Percentiles rank a stretch among this genome's conserved stretches.
These are phyloP conservation scores for Salarias fasciatus DNA, from an alignment of 2,797 vertebrate species.

Conservation along the genomic window DNA sequence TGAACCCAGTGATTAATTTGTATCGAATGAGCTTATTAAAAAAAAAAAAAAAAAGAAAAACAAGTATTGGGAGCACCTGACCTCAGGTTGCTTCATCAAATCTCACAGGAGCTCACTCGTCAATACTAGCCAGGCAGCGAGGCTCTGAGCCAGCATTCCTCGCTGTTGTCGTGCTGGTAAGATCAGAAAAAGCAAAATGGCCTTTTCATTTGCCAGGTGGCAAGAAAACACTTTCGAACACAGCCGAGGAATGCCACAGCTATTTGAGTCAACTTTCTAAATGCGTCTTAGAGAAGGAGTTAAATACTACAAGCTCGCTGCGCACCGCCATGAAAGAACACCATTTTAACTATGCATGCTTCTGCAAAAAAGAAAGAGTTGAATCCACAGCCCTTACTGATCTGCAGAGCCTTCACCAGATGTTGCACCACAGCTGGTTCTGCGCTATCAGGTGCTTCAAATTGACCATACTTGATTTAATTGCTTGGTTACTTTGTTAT, in stretches of 20 bases:
- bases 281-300: slow-evolving; percentile 18
- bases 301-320: slow-evolving; percentile 13
- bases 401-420: slow-evolving; percentile 62
- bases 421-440: slow-evolving; percentile 76
- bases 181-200: slow-evolving; percentile 42
- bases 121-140: slow-evolving; percentile 34
- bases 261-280: slow-evolving; percentile 35
- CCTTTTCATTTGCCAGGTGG: slow-evolving; percentile 61
- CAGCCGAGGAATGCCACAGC: slow-evolving; percentile 20
- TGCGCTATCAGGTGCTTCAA: slow-evolving; percentile 71
- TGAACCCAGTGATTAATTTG: slow-evolving; percentile 24
- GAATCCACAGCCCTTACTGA: slow-evolving; percentile 19
- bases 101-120: slow-evolving; percentile 46
- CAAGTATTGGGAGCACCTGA: slow-evolving; percentile 33
- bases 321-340: slow-evolving; percentile 11
- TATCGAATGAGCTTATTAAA: slow-evolving; percentile 22
- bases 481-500: slow-evolving; percentile 78
- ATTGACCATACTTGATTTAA: slow-evolving; percentile 76
- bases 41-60: slow-evolving; percentile 14
- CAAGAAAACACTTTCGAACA: slow-evolving; percentile 25
- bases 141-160: slow-evolving; percentile 37
- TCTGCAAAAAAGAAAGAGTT: slow-evolving; percentile 1
- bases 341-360: background rate
- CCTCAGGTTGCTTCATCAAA: slow-evolving; percentile 39
- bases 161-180: slow-evolving; percentile 36